phyloP scores from a whole-genome alignment of 2,888 invertebrate species.

The Silvanus unidentatus region DNA sequence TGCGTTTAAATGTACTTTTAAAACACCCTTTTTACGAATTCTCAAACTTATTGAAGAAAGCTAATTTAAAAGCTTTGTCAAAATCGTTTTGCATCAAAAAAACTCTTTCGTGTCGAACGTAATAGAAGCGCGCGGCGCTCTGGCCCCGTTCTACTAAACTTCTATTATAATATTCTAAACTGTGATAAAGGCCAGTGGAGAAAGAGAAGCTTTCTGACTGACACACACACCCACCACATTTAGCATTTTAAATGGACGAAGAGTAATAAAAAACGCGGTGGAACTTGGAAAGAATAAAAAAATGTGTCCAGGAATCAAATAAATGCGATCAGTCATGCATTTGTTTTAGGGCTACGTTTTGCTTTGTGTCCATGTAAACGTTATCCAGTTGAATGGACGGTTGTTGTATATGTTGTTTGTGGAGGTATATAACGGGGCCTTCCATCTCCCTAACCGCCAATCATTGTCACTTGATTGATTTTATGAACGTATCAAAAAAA shows the following conservation, averaged over 20 bases:
- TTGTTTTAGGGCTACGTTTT: conserved; percentile 27
- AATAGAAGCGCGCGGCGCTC: not conserved
- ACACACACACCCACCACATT: too few relatives aligned
- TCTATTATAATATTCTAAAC: not conserved
- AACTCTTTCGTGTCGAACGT: not conserved
- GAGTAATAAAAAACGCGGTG: conserved; percentile 17
- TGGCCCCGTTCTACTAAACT: too few relatives aligned
- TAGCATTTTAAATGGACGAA: conserved; percentile 4
- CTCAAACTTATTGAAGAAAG: conserved; percentile 23
- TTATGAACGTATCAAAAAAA: conserved; percentile 13
- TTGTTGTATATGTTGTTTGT: conserved; percentile 9
- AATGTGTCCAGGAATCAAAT: conserved; percentile 31
- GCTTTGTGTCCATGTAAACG: conserved; percentile 34
- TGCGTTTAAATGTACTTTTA: conserved; percentile 26
- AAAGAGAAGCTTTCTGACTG: not conserved
- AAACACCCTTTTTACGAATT: conserved; percentile 17
- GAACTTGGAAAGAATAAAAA: conserved; percentile 24
- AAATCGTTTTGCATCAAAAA: conserved; percentile 13
- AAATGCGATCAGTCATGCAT: conserved; percentile 35
- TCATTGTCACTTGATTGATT: conserved; percentile 29
- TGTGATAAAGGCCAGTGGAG: not conserved
- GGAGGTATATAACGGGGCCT: conserved; percentile 9
- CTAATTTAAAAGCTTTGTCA: conserved; percentile 26
- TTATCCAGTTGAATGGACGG: conserved; percentile 12
- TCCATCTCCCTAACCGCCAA: conserved; percentile 24